Conservation (phyloP, 2,888 invertebrate genomes). For the Drosophila imparisetae region DNA sequence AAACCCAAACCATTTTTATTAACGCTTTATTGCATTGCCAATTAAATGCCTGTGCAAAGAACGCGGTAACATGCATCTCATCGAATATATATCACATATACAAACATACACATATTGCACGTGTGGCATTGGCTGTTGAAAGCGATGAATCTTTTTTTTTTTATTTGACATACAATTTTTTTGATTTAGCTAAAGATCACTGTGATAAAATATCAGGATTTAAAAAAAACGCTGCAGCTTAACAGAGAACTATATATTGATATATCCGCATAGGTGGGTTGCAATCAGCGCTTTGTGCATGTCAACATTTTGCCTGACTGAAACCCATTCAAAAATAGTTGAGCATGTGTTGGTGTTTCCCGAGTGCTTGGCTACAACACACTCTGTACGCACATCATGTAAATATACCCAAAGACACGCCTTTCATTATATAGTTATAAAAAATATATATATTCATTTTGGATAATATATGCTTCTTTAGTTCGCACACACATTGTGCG, state of each 20-base stretch:
- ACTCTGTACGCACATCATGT: not conserved
- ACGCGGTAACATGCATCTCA: constrained; percentile 42
- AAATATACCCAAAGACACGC: not conserved
- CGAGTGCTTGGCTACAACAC: not conserved
- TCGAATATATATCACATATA: constrained; percentile 16
- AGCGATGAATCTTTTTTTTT: constrained; percentile 59
- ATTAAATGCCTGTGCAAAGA: constrained; percentile 47
- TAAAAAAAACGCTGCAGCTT: constrained; percentile 36
- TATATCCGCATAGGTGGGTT: constrained; percentile 8
- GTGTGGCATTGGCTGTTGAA: constrained; percentile 52
- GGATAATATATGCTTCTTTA: not conserved
- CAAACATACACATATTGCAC: constrained; percentile 16
- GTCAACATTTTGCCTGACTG: constrained; percentile 35
- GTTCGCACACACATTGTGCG: not conserved
- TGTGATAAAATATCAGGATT: constrained; percentile 52
- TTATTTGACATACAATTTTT: constrained; percentile 47
- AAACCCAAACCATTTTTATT: constrained; percentile 55
- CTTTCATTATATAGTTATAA: not conserved
- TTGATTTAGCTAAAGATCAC: constrained; percentile 15
- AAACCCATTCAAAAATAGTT: not conserved
- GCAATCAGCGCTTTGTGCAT: constrained; percentile 68
- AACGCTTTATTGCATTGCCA: constrained; percentile 52
- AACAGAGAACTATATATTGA: constrained; percentile 31
- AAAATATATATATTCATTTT: not conserved
- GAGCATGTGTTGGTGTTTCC: not conserved